These are phyloP conservation scores for Staurois parvus DNA, from an alignment of 2,797 vertebrate genomes.

Conservation along the genomic window DNA sequence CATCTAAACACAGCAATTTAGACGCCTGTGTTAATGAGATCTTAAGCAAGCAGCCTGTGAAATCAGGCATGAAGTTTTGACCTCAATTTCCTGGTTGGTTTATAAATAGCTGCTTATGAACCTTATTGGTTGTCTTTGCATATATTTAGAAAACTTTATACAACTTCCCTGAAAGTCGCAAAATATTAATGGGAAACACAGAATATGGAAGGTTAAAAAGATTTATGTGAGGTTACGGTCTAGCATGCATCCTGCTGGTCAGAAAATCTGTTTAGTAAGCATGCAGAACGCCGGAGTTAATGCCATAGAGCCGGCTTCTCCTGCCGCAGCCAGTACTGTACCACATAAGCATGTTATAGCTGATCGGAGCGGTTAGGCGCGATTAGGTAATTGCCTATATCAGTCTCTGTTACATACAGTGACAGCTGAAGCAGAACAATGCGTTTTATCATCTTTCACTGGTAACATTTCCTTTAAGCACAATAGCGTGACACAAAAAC, in stretches of 20 bases:
- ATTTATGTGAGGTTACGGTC: neutral
- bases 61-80: neutral
- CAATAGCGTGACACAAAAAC: slow-evolving; percentile 20
- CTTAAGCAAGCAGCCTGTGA: neutral
- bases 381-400: slow-evolving; percentile 55
- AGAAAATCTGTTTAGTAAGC: neutral
- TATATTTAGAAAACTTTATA: neutral
- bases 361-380: slow-evolving; percentile 23
- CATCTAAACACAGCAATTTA: too few relatives aligned
- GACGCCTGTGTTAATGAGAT: too few relatives aligned
- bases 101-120: neutral
- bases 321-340: neutral
- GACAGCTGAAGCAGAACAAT: slow-evolving; percentile 52
- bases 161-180: neutral
- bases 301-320: neutral
- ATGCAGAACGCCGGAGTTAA: neutral
- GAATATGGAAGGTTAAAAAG: neutral
- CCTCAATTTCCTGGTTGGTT: neutral
- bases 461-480: slow-evolving; percentile 51
- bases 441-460: slow-evolving; percentile 48
- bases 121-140: neutral
- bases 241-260: neutral
- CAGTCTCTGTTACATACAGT: slow-evolving; percentile 38
- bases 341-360: slow-evolving; percentile 30
- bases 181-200: neutral